Percentiles rank a stretch among this genome's conserved stretches.
phyloP scores from a whole-genome alignment of 2,113 vertebrate species.

The Echinops telfairi region DNA sequence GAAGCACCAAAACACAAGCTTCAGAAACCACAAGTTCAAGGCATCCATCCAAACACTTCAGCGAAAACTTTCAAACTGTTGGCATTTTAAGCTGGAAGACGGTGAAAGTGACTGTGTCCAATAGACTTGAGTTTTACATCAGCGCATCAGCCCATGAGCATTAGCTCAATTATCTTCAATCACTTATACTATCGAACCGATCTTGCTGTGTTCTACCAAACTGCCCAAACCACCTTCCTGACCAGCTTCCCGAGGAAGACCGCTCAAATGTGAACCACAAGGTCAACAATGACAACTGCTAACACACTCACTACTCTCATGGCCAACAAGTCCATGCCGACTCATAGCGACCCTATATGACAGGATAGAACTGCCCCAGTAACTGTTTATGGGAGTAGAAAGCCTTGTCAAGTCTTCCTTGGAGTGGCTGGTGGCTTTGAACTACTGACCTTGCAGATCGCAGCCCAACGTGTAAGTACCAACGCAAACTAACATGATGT shows the following conservation, averaged over 20 bases:
- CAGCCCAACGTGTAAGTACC: too few relatives aligned
- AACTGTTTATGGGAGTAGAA: too few relatives aligned
- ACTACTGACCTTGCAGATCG: too few relatives aligned
- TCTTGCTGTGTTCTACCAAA: neutral
- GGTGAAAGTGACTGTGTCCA: neutral
- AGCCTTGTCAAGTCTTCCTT: too few relatives aligned
- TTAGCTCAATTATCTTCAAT: neutral
- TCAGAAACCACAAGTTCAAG: neutral
- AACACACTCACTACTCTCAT: neutral
- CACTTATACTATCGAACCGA: neutral
- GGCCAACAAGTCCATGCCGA: too few relatives aligned
- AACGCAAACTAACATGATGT: too few relatives aligned
- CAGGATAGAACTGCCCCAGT: too few relatives aligned
- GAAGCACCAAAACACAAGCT: constrained; percentile 41
- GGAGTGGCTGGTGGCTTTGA: too few relatives aligned
- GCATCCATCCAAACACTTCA: neutral
- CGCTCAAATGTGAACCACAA: neutral
- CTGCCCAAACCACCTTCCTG: neutral
- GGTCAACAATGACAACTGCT: neutral
- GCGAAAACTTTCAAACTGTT: neutral
- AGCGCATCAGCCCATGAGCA: too few relatives aligned
- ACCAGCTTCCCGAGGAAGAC: neutral
- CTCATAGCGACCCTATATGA: too few relatives aligned
- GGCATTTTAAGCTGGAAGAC: neutral
- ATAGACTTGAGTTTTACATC: neutral